phyloP scores from a whole-genome alignment of 2,888 invertebrate species.

The Ormyrus nitidulus region DNA sequence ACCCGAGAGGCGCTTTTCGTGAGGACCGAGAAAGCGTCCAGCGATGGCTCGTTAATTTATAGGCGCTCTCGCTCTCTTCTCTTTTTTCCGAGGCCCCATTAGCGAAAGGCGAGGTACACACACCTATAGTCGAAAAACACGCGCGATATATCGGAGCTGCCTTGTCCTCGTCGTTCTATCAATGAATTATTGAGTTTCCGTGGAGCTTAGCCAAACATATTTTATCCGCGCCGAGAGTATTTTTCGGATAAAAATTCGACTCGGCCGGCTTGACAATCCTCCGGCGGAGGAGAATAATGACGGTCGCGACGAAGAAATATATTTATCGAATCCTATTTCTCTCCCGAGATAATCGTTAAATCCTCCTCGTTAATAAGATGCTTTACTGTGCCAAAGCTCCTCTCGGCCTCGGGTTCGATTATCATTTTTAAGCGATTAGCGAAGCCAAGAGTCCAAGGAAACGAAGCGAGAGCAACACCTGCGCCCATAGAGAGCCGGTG shows the following conservation, averaged over 20 bases:
- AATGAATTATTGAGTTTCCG: conserved; percentile 20
- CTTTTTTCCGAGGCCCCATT: conserved; percentile 1
- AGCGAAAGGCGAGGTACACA: neutral
- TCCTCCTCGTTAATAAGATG: conserved; percentile 51
- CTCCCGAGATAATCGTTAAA: conserved; percentile 48
- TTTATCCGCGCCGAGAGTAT: neutral
- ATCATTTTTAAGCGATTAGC: conserved; percentile 48
- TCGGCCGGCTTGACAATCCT: neutral
- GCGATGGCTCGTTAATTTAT: neutral
- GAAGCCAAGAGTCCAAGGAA: neutral
- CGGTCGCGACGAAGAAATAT: conserved; percentile 27
- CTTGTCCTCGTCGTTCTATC: neutral
- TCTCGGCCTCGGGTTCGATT: conserved; percentile 33
- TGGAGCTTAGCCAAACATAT: conserved; percentile 12
- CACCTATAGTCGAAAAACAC: neutral
- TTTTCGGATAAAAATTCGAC: conserved; percentile 26
- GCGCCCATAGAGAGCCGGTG: neutral
- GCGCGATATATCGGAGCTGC: neutral
- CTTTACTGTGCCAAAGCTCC: conserved; percentile 47
- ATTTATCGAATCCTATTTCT: conserved; percentile 33
- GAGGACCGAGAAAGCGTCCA: neutral
- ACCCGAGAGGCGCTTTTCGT: neutral
- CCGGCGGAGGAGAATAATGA: neutral
- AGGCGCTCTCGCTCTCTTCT: neutral
- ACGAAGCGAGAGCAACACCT: neutral